phyloP scores from a whole-genome alignment of 2,113 vertebrate species.

The Beaufortia kweichowensis region DNA sequence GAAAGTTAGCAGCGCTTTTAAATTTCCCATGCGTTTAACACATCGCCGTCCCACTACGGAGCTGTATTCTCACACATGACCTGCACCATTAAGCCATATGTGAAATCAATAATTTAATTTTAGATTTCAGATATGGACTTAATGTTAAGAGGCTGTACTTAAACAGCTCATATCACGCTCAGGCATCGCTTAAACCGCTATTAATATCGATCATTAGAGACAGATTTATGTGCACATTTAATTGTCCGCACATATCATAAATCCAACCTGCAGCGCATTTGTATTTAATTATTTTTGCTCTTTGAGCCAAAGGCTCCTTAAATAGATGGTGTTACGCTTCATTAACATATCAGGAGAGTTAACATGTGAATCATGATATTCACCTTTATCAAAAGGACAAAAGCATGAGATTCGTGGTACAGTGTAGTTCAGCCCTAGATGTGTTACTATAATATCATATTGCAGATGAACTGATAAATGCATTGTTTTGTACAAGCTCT shows the following conservation, averaged over 20 bases:
- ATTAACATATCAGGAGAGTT: slow-evolving; percentile 7
- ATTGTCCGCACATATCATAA: slow-evolving; percentile 4
- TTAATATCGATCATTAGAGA: slow-evolving; percentile 10
- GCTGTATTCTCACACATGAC: background rate
- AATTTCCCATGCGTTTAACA: background rate
- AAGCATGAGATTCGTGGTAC: background rate
- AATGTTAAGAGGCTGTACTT: background rate
- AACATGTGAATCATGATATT: background rate
- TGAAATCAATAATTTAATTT: slow-evolving; percentile 22
- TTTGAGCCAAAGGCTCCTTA: slow-evolving; percentile 12
- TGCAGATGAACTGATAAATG: background rate
- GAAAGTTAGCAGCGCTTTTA: background rate
- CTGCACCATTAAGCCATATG: background rate
- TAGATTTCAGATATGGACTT: background rate
- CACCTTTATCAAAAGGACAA: background rate
- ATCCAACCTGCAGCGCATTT: slow-evolving; percentile 1
- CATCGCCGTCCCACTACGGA: background rate
- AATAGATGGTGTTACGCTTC: background rate
- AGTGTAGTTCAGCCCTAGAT: background rate
- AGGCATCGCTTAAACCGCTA: background rate
- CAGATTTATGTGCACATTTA: slow-evolving; percentile 12
- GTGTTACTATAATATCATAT: background rate
- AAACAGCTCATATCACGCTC: background rate
- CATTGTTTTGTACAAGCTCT: background rate
- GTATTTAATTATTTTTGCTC: background rate